These are phyloP conservation scores for Erpornis zantholeuca DNA, from an alignment of 2,113 vertebrate genomes.

Conservation along the genomic window DNA sequence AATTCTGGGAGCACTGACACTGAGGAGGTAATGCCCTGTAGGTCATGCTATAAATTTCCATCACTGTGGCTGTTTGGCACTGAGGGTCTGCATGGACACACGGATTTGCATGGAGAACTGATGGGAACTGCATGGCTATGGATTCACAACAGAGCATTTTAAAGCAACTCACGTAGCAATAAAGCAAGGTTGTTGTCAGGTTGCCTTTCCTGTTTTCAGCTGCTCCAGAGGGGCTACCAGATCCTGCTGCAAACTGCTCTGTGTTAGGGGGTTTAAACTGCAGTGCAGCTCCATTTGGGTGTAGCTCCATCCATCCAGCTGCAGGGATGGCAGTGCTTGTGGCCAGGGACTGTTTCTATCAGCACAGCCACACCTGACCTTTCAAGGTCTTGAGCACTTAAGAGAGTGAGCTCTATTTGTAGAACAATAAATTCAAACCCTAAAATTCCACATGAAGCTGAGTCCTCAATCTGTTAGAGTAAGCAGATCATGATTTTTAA, in stretches of 20 bases:
- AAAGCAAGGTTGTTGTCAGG: background rate
- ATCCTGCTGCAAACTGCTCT: background rate
- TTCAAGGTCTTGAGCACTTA: background rate
- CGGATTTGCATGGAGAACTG: background rate
- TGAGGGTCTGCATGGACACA: background rate
- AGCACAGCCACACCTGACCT: background rate
- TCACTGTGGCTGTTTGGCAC: background rate
- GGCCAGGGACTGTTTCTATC: background rate
- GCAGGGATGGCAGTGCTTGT: background rate
- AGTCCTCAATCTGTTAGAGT: background rate
- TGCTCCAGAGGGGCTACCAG: background rate
- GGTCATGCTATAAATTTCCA: background rate
- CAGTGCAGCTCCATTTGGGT: accelerated
- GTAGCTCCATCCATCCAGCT: background rate
- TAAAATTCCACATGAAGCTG: background rate
- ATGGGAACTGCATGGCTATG: background rate
- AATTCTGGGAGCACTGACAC: background rate
- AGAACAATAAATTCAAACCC: background rate
- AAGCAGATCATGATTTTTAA: background rate
- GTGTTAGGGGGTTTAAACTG: accelerated
- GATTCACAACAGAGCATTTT: background rate
- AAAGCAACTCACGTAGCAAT: background rate
- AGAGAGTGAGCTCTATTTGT: background rate
- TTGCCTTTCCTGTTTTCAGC: background rate
- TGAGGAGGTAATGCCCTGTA: background rate